Percentiles rank a stretch among this genome's conserved stretches.
These are phyloP conservation scores for Vombatus ursinus DNA, from an alignment of 2,113 vertebrate species.

Conservation along the genomic window DNA sequence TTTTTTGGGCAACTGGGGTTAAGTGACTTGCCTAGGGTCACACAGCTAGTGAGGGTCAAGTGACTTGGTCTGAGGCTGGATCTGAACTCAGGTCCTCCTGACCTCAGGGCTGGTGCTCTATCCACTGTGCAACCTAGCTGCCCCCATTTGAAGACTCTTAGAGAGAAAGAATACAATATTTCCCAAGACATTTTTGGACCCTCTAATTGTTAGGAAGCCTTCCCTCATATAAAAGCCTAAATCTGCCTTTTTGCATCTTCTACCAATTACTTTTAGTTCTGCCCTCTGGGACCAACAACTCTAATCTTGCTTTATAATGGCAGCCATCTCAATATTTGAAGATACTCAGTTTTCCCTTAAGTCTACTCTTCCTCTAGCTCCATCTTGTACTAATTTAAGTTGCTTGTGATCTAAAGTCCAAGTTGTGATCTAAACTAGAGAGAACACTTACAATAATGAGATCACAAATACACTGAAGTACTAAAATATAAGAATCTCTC, in stretches of 20 bases:
- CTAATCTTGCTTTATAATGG: neutral
- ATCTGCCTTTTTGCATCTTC: neutral
- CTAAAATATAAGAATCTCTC: neutral
- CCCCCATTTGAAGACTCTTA: neutral
- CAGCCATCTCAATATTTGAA: neutral
- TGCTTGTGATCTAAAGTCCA: neutral
- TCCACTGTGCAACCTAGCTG: no score
- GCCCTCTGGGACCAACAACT: neutral
- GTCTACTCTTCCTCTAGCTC: neutral
- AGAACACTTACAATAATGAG: neutral
- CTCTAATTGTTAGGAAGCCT: neutral
- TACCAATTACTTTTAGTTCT: neutral
- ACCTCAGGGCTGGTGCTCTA: no score
- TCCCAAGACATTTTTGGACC: neutral
- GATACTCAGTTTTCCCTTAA: neutral
- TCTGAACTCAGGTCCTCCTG: no score
- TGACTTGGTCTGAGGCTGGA: no score
- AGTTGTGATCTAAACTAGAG: neutral
- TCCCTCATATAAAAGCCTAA: neutral
- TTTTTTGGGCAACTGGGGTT: no score
- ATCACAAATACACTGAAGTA: neutral
- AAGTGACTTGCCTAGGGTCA: no score
- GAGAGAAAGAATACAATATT: neutral
- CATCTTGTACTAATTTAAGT: neutral
- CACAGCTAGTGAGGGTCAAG: no score